Percentiles rank a stretch among this genome's conserved stretches.
Conservation (phyloP, 2,797 vertebrate genomes). For the Rhabdomys pumilio region DNA sequence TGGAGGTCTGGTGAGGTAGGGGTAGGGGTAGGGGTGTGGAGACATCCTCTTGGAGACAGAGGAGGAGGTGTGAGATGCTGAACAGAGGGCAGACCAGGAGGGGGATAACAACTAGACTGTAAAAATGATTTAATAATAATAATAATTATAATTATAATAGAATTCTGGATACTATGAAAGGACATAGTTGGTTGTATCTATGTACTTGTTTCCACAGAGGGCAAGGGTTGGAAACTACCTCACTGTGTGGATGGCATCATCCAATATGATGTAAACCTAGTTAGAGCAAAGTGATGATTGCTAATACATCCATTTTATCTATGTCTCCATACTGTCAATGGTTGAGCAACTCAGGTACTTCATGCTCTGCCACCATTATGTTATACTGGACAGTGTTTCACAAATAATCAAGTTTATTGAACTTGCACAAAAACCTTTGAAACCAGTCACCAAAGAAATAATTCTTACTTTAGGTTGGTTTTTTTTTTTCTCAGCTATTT, state of each 20-base stretch:
- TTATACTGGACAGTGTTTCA: neutral
- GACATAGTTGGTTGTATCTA: neutral
- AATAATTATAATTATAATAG: neutral
- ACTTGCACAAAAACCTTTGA: neutral
- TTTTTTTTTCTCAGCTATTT: neutral
- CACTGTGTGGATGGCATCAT: too few species aligned
- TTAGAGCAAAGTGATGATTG: neutral
- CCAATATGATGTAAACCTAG: neutral
- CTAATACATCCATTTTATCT: too few species aligned
- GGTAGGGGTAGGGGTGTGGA: accelerated
- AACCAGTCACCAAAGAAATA: neutral
- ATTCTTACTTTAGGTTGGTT: neutral
- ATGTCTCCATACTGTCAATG: too few species aligned
- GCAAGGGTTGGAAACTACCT: too few species aligned
- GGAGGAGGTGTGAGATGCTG: neutral
- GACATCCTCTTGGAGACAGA: neutral
- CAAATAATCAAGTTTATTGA: neutral
- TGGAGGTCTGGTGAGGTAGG: neutral
- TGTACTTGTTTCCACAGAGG: neutral
- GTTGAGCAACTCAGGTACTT: neutral
- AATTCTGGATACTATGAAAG: too few species aligned
- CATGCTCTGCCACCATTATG: neutral
- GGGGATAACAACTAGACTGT: neutral
- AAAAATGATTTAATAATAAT: neutral
- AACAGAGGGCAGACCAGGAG: neutral